Percentiles rank a stretch among this genome's conserved stretches.
Conservation (phyloP, 2,888 invertebrate genomes). For the Myopa testacea region DNA sequence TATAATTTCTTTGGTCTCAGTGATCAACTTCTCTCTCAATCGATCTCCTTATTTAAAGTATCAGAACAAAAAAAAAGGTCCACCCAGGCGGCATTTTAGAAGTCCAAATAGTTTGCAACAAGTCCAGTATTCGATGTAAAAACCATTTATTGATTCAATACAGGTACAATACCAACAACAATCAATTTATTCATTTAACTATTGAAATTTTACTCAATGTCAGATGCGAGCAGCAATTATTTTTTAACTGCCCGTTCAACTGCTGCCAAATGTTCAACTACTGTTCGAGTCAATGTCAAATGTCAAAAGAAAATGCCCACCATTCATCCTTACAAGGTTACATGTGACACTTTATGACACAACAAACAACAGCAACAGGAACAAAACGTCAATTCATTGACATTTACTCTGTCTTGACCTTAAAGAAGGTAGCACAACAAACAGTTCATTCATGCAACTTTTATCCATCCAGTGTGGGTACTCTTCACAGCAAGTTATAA, state of each 20-base stretch:
- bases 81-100: neutral
- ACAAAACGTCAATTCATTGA: slow-evolving; percentile 22
- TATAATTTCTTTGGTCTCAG: too few relatives aligned
- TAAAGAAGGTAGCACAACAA: neutral
- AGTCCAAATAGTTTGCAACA: neutral
- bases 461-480: neutral
- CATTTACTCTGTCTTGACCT: slow-evolving; percentile 14
- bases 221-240: neutral
- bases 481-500: neutral
- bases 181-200: neutral
- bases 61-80: too few relatives aligned
- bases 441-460: slow-evolving; percentile 1
- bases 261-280: too few relatives aligned
- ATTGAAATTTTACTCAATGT: neutral
- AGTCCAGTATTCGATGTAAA: neutral
- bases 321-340: neutral
- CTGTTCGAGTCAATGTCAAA: too few relatives aligned
- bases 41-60: too few relatives aligned
- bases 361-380: neutral
- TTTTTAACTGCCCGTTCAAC: neutral
- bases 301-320: too few relatives aligned
- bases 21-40: too few relatives aligned
- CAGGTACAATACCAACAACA: neutral
- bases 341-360: neutral
- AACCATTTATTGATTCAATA: neutral